These are phyloP conservation scores for Buphagus erythrorhynchus DNA, from an alignment of 2,797 vertebrate species.

Conservation along the genomic window DNA sequence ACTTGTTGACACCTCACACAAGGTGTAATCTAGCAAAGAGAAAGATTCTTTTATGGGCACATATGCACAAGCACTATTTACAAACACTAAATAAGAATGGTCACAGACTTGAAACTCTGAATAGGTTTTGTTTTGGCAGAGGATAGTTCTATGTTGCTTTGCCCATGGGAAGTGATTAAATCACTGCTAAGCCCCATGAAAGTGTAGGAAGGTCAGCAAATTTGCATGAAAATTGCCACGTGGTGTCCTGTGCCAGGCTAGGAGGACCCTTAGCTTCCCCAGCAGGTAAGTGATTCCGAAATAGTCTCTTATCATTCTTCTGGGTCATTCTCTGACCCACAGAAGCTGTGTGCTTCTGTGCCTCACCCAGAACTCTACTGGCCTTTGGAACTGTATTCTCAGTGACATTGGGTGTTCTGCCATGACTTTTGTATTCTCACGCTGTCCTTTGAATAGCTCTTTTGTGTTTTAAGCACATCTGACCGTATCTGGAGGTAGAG, in stretches of 20 bases:
- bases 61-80: background rate
- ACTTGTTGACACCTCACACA: accelerated
- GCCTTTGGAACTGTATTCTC: background rate
- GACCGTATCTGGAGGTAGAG: background rate
- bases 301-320: background rate
- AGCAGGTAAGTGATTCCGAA: background rate
- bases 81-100: background rate
- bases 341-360: background rate
- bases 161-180: background rate
- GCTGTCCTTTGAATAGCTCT: background rate
- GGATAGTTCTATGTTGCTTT: background rate
- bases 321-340: background rate
- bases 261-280: background rate
- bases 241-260: background rate
- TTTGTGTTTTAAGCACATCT: background rate
- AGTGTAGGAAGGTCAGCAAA: background rate
- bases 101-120: background rate
- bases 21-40: background rate
- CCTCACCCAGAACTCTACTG: background rate
- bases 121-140: background rate
- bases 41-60: background rate
- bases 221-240: background rate
- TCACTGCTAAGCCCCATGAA: background rate
- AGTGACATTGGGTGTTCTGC: background rate
- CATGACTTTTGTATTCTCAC: background rate